Conservation (phyloP, 2,888 invertebrate species). For the Oeneis ivallda region DNA sequence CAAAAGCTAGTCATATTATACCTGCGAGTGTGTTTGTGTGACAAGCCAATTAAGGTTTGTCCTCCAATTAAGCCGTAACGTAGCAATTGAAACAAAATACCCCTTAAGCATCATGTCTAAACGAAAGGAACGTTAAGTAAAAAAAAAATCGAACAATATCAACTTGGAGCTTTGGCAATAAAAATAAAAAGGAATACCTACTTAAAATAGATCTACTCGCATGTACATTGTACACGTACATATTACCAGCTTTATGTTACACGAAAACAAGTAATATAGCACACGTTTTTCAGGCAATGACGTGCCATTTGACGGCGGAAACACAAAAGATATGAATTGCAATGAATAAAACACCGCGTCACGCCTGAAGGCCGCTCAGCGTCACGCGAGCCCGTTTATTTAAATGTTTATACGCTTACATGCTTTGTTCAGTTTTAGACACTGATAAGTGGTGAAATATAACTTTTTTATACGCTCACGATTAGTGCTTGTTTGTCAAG, state of each 20-base stretch:
- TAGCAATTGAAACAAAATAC: too few relatives aligned
- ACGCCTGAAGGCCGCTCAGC: constrained; percentile 20
- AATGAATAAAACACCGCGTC: constrained; percentile 28
- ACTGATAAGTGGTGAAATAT: constrained; percentile 12
- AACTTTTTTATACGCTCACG: background rate
- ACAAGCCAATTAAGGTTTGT: too few relatives aligned
- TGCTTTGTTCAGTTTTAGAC: constrained; percentile 15
- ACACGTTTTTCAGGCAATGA: constrained; percentile 25
- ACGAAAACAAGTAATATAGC: background rate
- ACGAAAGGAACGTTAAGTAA: too few relatives aligned
- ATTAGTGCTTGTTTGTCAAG: too few relatives aligned
- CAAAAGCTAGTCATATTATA: too few relatives aligned
- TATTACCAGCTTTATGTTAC: background rate
- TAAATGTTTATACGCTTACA: constrained; percentile 15
- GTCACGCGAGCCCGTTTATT: constrained; percentile 9
- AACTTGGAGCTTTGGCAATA: too few relatives aligned
- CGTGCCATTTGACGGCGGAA: constrained; percentile 26
- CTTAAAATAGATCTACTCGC: too few relatives aligned
- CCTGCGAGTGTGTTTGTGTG: too few relatives aligned
- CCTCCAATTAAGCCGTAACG: too few relatives aligned
- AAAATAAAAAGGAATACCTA: too few relatives aligned
- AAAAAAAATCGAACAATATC: too few relatives aligned
- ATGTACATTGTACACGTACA: background rate
- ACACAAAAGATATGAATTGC: constrained; percentile 30
- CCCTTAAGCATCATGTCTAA: too few relatives aligned